These are phyloP conservation scores for Drosophila bocqueti DNA, from an alignment of 1,140 invertebrate genomes.

Conservation along the genomic window DNA sequence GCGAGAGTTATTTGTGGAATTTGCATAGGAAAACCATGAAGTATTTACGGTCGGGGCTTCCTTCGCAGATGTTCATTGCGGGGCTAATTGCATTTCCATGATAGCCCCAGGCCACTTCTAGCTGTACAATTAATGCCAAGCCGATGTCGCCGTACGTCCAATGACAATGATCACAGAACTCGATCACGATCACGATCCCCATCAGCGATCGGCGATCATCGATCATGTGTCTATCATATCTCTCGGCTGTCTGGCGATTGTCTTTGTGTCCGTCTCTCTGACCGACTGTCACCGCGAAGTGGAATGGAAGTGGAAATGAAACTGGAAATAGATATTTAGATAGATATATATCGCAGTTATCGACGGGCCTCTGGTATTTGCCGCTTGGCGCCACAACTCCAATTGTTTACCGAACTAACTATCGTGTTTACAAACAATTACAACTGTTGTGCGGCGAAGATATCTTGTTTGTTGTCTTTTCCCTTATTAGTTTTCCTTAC, in stretches of 20 bases:
- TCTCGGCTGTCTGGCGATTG: constrained; percentile 48
- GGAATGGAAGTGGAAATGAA: constrained; percentile 13
- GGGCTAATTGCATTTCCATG: constrained; percentile 57
- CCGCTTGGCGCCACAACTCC: constrained; percentile 74
- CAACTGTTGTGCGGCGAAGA: constrained; percentile 64
- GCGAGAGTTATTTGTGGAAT: constrained; percentile 45
- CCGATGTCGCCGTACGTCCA: constrained; percentile 54
- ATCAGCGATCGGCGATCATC: constrained; percentile 67
- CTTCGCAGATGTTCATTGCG: constrained; percentile 64
- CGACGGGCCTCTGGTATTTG: constrained; percentile 55
- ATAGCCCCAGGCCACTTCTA: constrained; percentile 38
- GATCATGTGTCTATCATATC: constrained; percentile 59
- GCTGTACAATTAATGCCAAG: constrained; percentile 60
- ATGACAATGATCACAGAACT: constrained; percentile 52
- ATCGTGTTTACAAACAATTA: constrained; percentile 82
- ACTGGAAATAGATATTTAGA: constrained; percentile 30
- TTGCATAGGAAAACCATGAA: constrained; percentile 82
- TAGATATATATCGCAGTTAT: constrained; percentile 44
- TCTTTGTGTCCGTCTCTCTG: constrained; percentile 48
- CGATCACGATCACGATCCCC: constrained; percentile 33
- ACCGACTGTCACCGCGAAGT: constrained; percentile 40
- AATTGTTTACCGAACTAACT: constrained; percentile 74
- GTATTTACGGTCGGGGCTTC: constrained; percentile 38
- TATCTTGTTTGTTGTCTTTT: constrained; percentile 35
- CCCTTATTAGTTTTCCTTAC: constrained; percentile 8